Evolutionary conservation across 1,140 invertebrate species (phyloP), one percentile per base, ranked within the genome.

Genomic region (Tribolium madens): DNA sequence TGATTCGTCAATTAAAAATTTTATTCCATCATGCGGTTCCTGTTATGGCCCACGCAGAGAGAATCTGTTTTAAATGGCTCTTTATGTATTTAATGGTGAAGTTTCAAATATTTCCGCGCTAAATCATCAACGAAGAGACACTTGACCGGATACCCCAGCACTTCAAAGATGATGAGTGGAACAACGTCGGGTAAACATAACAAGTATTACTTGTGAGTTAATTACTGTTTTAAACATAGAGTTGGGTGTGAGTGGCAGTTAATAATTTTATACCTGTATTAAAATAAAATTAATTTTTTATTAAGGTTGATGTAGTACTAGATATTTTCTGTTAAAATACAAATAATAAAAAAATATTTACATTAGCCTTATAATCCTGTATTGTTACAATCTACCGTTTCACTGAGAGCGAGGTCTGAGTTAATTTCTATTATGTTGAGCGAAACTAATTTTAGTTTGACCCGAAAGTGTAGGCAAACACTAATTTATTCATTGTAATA

Each of bases 171-270:
- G 64, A 50, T 15, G 64, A 71, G 76, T 60, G 76, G 72, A 76
- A 76, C 70, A 76, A 50, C 68, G 73, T 64, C 50, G 69, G 18
- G 53, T 69, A 77, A 73, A 77, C 76, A 78, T 57, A 72, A 73
- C 68, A 57, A 78, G 77, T 68, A 50, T 70, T 68, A 70, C 74
- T 78, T 42, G 69, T 48, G 50, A 73, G 77, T 78, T 78, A 78
- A 78, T 78, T 78, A 78, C 77, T 73, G 77, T 78, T 78, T 78
- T 78, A 78, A 78, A 78, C 76, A 78, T 78, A 76, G 73, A 78
- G 68, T 52, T 21, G 31, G 33, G 46, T 78, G 77, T 50, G 70
- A 78, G 36, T 78, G 77, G 77, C 77, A 78, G 77, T 77, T 73
- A 60, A 77, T 53, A 52, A 78, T 69, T 78, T 78, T 73, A 78